Conservation (phyloP, 1,140 invertebrate species). For the Nasonia longicornis region DNA sequence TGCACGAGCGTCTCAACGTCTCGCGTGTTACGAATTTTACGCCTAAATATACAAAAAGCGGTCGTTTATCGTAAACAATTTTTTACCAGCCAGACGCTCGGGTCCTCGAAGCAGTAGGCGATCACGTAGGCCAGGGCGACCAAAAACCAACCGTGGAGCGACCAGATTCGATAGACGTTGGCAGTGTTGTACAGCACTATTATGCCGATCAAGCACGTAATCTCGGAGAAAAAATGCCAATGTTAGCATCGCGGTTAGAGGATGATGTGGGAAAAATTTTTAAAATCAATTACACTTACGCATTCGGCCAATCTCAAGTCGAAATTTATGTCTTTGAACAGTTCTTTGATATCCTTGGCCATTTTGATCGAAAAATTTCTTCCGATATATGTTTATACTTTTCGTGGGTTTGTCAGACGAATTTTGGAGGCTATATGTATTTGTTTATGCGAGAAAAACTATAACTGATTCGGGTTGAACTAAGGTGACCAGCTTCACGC, state of each 20-base stretch:
- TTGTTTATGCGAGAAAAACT: not conserved
- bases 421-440: not conserved
- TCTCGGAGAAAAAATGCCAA: constrained; percentile 20
- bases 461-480: not conserved
- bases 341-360: constrained; percentile 9
- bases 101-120: constrained; percentile 43
- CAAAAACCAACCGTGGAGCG: constrained; percentile 44
- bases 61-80: not conserved
- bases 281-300: constrained; percentile 22
- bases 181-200: constrained; percentile 5
- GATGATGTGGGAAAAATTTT: not conserved
- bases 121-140: constrained; percentile 35
- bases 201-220: constrained; percentile 31
- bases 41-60: not conserved
- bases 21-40: not conserved
- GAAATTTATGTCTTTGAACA: constrained; percentile 43
- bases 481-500: not conserved
- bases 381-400: no score
- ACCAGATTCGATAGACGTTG: constrained; percentile 35
- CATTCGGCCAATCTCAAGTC: constrained; percentile 35
- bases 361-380: not conserved
- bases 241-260: not conserved
- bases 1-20: not conserved
- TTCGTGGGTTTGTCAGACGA: not conserved
- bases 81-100: constrained; percentile 45